Percentiles rank a stretch among this genome's conserved stretches.
Evolutionary conservation across 1,140 invertebrate species (phyloP).

Genomic region (Drosophila chauvacae): DNA sequence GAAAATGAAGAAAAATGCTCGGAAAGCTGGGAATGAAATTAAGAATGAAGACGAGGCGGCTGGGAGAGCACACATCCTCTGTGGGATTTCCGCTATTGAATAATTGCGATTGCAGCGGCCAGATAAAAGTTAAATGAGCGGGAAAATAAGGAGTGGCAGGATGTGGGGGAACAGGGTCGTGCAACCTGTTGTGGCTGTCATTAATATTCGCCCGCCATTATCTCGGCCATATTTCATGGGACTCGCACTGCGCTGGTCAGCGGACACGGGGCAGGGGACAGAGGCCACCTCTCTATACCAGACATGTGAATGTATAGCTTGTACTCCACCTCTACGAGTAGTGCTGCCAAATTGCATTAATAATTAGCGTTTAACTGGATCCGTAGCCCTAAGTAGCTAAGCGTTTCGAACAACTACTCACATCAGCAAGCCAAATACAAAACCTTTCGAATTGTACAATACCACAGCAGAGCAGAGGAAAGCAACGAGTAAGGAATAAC

Average conservation of each 20-base stretch:
- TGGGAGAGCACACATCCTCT: conserved; percentile 20
- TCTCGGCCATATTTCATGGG: conserved; percentile 6
- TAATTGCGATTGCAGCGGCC: conserved; percentile 74
- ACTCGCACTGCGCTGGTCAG: neutral
- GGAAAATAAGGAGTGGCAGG: conserved; percentile 74
- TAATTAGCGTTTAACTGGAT: conserved; percentile 59
- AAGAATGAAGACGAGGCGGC: conserved; percentile 41
- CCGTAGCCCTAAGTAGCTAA: conserved; percentile 71
- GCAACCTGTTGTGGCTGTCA: conserved; percentile 24
- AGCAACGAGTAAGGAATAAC: conserved; percentile 16
- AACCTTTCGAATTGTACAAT: conserved; percentile 45
- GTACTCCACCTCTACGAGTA: conserved; percentile 60
- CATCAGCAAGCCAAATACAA: conserved; percentile 56
- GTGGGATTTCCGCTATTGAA: conserved; percentile 79
- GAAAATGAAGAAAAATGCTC: conserved; percentile 37
- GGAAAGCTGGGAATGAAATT: conserved; percentile 39
- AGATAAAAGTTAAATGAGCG: conserved; percentile 83
- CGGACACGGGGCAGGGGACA: conserved; percentile 1
- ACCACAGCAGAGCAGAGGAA: conserved; percentile 19
- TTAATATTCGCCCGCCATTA: conserved; percentile 16
- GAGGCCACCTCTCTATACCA: conserved; percentile 14
- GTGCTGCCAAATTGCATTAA: conserved; percentile 77
- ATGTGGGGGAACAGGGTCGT: conserved; percentile 5
- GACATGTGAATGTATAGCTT: conserved; percentile 71
- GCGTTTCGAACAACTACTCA: conserved; percentile 62